Conservation (phyloP, 2,888 invertebrate species). For the Molorchus minor region DNA sequence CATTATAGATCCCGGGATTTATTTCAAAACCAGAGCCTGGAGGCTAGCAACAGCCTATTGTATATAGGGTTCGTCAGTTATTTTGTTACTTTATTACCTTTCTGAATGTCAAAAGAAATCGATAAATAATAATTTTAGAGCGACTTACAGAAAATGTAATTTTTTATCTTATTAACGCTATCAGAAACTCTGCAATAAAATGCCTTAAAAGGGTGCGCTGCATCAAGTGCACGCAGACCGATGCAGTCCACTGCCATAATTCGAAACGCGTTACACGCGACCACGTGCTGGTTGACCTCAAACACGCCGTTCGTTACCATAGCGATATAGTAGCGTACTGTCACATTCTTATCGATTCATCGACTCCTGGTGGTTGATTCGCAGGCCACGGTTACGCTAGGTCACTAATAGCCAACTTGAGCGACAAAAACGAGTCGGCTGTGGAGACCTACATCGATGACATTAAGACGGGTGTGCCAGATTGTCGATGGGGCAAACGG, state of each 20-base stretch:
- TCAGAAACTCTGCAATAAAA: not conserved
- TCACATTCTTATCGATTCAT: slow-evolving; percentile 24
- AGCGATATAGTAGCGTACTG: slow-evolving; percentile 3
- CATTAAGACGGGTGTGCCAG: too few species aligned
- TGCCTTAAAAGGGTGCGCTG: not conserved
- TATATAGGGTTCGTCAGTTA: too few species aligned
- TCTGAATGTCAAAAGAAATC: not conserved
- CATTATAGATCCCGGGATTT: too few species aligned
- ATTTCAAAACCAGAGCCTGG: too few species aligned
- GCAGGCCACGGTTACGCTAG: slow-evolving; percentile 17
- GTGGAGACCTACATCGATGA: too few species aligned
- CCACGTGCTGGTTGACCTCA: slow-evolving; percentile 19
- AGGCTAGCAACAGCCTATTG: too few species aligned
- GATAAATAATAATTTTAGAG: not conserved
- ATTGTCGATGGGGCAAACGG: too few species aligned
- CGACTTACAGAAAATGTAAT: not conserved
- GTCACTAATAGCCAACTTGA: slow-evolving; percentile 14
- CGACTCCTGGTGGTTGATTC: slow-evolving; percentile 20
- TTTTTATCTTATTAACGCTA: not conserved
- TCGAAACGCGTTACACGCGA: slow-evolving; percentile 13
- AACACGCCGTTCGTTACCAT: not conserved
- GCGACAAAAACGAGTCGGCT: too few species aligned
- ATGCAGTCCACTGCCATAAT: slow-evolving; percentile 10
- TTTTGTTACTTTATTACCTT: too few species aligned
- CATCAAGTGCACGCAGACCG: slow-evolving; percentile 8